A percentile compares a stretch with the other conserved stretches of the same genome.
Conservation (phyloP, 1,140 invertebrate genomes). For the Lepidurus apus region DNA sequence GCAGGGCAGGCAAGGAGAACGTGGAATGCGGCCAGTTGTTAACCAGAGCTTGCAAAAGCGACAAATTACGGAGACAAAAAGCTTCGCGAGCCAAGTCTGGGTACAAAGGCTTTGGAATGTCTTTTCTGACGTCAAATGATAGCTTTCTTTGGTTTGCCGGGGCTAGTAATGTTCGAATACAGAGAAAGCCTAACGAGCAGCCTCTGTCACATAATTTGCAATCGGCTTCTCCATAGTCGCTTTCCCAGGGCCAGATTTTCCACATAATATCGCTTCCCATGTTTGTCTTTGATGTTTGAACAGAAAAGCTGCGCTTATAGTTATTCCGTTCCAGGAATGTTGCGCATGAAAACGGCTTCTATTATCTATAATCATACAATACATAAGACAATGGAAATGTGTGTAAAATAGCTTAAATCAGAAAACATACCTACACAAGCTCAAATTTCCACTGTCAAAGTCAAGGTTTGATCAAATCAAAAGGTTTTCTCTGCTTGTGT, state of each 20-base stretch:
- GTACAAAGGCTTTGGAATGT: conserved; percentile 23
- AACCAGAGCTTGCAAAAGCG: conserved; percentile 11
- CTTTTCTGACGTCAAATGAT: not conserved
- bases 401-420: no score
- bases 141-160: not conserved
- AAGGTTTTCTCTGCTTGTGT: no score
- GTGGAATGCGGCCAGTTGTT: conserved; percentile 25
- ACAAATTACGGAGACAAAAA: conserved; percentile 27
- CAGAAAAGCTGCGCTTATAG: no score
- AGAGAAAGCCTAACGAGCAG: not conserved
- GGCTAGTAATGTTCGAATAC: not conserved
- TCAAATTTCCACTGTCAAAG: no score
- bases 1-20: conserved; percentile 22
- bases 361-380: no score
- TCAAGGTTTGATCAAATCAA: no score
- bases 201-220: not conserved
- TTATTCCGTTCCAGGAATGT: no score
- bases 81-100: conserved; percentile 25
- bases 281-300: no score
- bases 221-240: not conserved
- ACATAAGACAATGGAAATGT: no score
- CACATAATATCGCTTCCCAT: conserved; percentile 3
- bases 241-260: conserved; percentile 14
- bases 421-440: no score
- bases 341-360: no score